Percentiles rank a stretch among this genome's conserved stretches.
These are phyloP conservation scores for Eubasilissa regina DNA, from an alignment of 1,140 invertebrate genomes.

Conservation along the genomic window DNA sequence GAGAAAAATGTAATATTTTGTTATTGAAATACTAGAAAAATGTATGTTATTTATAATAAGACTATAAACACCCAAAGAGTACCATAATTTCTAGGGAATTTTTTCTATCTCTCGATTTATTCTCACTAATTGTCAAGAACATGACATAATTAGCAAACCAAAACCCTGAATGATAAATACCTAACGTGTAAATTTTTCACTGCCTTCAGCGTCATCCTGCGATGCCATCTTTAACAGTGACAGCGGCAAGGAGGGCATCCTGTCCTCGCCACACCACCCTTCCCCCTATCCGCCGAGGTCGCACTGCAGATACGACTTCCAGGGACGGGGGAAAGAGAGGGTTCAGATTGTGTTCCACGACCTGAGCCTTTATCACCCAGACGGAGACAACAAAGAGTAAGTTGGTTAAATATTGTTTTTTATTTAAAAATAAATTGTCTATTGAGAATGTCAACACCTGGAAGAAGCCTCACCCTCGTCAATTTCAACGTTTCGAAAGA, in stretches of 20 bases:
- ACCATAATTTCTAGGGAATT: too few species aligned
- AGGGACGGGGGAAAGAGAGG: slow-evolving; percentile 85
- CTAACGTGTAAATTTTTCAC: too few species aligned
- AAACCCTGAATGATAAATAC: too few species aligned
- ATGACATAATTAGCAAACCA: too few species aligned
- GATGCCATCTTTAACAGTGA: slow-evolving; percentile 85
- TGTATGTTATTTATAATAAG: too few species aligned
- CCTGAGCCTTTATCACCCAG: slow-evolving; percentile 75
- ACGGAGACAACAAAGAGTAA: slow-evolving; percentile 76
- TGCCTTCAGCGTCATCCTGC: slow-evolving; percentile 81
- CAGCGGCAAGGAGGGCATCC: slow-evolving; percentile 83
- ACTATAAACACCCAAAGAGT: too few species aligned
- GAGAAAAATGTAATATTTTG: too few species aligned
- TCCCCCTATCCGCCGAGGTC: slow-evolving; percentile 82
- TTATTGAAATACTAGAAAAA: slow-evolving; percentile 13
- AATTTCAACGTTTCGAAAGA: too few species aligned
- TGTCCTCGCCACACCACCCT: slow-evolving; percentile 85
- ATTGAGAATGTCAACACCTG: too few species aligned
- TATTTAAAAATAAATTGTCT: neutral
- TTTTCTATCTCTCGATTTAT: too few species aligned
- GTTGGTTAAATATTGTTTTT: slow-evolving; percentile 59
- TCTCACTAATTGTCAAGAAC: too few species aligned
- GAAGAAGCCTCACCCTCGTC: too few species aligned
- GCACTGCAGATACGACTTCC: slow-evolving; percentile 88
- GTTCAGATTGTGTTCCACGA: slow-evolving; percentile 85